Evolutionary conservation across 2,888 invertebrate genomes (phyloP).

Genomic region (Drosophila differens): DNA sequence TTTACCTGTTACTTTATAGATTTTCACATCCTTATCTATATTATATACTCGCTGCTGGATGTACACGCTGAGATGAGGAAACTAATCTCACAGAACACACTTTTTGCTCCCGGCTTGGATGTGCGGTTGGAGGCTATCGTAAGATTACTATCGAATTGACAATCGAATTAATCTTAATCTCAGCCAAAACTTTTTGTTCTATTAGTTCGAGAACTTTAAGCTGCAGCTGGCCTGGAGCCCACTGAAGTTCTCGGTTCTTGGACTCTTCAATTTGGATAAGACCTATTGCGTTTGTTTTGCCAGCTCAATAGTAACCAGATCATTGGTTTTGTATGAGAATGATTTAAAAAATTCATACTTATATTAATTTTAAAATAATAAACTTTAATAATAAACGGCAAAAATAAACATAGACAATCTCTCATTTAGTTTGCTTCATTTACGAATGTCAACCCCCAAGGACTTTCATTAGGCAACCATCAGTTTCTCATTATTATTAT

Average conservation of each 20-base stretch:
- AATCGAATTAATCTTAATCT: background rate
- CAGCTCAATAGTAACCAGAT: conserved; percentile 36
- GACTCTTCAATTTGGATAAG: conserved; percentile 11
- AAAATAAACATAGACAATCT: background rate
- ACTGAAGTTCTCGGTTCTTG: conserved; percentile 25
- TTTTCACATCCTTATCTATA: conserved; percentile 19
- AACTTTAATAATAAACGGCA: background rate
- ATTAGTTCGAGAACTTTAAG: conserved; percentile 26
- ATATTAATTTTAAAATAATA: conserved; percentile 6
- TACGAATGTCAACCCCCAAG: background rate
- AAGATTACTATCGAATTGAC: background rate
- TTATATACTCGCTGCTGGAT: conserved; percentile 30
- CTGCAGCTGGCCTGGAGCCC: conserved; percentile 45
- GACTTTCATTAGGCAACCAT: background rate
- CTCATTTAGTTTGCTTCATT: background rate
- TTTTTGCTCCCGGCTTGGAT: conserved; percentile 29
- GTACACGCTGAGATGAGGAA: conserved; percentile 33
- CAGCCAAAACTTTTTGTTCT: background rate
- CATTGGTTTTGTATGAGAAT: conserved; percentile 46
- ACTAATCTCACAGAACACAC: conserved; percentile 26
- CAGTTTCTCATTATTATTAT: background rate
- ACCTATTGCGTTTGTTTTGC: conserved; percentile 1
- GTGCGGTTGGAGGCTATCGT: conserved; percentile 25
- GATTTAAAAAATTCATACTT: conserved; percentile 25
- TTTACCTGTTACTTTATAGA: conserved; percentile 33